Percentiles rank a stretch among this genome's conserved stretches.
phyloP scores from a whole-genome alignment of 1,140 invertebrate genomes.

The Paraescarpia echinospica region DNA sequence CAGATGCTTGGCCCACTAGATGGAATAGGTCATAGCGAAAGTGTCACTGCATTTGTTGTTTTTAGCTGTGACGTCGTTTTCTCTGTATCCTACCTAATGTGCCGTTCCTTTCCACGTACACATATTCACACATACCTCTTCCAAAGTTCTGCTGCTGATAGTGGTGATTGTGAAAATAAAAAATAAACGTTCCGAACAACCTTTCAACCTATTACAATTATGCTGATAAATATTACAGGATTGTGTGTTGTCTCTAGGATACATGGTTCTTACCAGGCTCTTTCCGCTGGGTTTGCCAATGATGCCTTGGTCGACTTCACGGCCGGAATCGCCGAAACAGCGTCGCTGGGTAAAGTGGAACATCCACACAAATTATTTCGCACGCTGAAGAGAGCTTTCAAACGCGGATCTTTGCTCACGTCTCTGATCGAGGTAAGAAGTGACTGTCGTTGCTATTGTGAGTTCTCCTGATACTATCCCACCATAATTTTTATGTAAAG shows the following conservation, averaged over 20 bases:
- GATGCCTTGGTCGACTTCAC: conserved; percentile 65
- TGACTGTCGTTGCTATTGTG: neutral
- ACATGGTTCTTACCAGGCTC: conserved; percentile 61
- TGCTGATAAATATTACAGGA: neutral
- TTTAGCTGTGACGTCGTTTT: too few relatives aligned
- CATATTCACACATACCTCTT: too few relatives aligned
- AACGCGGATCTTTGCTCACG: conserved; percentile 59
- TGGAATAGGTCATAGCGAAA: too few relatives aligned
- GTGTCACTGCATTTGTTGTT: too few relatives aligned
- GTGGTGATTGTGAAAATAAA: too few relatives aligned
- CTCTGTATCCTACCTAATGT: too few relatives aligned
- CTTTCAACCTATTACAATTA: neutral
- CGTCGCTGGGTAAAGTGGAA: conserved; percentile 51
- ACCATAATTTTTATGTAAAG: too few relatives aligned
- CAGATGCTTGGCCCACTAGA: too few relatives aligned
- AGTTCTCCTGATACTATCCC: neutral
- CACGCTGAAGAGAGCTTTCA: conserved; percentile 44
- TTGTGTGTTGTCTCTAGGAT: conserved; percentile 40
- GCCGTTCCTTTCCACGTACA: too few relatives aligned
- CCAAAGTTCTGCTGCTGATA: too few relatives aligned
- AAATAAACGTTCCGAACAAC: too few relatives aligned
- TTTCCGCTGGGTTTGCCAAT: conserved; percentile 60
- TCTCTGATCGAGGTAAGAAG: conserved; percentile 55
- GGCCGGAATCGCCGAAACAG: conserved; percentile 61
- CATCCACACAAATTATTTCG: conserved; percentile 56